phyloP scores from a whole-genome alignment of 2,113 vertebrate genomes.

The Apodemus sylvaticus region DNA sequence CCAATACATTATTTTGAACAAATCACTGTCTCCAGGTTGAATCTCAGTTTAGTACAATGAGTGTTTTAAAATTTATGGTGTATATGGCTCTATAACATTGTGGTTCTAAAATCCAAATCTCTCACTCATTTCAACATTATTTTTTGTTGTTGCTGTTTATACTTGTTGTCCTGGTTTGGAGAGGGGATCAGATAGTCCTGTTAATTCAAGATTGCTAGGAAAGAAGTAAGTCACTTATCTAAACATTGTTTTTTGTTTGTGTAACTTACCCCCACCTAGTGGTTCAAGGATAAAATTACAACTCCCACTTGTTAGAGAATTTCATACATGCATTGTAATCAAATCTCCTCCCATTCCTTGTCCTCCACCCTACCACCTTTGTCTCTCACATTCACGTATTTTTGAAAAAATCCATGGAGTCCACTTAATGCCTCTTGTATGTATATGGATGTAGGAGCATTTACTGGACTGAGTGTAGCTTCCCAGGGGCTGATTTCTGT shows the following conservation, averaged over 20 bases:
- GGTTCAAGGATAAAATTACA: constrained; percentile 4
- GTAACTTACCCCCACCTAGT: not conserved
- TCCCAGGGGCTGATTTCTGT: not conserved
- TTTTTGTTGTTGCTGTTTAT: not conserved
- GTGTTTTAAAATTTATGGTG: not conserved
- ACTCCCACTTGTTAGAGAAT: not conserved
- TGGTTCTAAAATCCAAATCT: not conserved
- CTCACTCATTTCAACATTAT: not conserved
- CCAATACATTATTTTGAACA: not conserved
- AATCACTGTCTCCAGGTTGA: not conserved
- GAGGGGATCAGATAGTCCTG: not conserved
- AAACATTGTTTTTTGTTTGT: not conserved
- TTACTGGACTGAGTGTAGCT: not conserved
- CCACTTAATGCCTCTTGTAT: not conserved
- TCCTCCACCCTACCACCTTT: not conserved
- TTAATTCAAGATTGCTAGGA: not conserved
- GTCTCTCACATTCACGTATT: not conserved
- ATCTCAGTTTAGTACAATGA: not conserved
- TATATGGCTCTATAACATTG: not conserved
- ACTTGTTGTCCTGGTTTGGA: not conserved
- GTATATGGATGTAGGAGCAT: not conserved
- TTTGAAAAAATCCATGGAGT: not conserved
- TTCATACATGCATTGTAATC: not conserved
- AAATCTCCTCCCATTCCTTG: not conserved
- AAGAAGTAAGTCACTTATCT: not conserved